Percentiles rank a stretch among this genome's conserved stretches.
Conservation (phyloP, 2,113 vertebrate genomes). For the human region GRCh38 chr6:71048001-71048500, state of each 20-base stretch:
- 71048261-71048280: background rate
- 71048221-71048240: background rate
- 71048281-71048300: background rate
- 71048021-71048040: background rate
- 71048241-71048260: background rate
- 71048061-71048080: background rate
- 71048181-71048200: background rate
- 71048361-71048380: background rate
- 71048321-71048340: background rate
- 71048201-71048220: background rate
- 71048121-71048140: background rate
- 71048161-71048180: background rate
- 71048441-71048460: background rate
- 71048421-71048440: slow-evolving; percentile 26
- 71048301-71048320: background rate
- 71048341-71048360: background rate
- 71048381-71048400: background rate
- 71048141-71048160: background rate
- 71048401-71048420: background rate
- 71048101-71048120: background rate
- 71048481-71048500: accelerated
- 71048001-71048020: background rate
- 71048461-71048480: background rate
- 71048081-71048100: background rate
- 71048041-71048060: background rate